phyloP scores from a whole-genome alignment of 2,797 vertebrate genomes.

The Acropternis orthonyx region DNA sequence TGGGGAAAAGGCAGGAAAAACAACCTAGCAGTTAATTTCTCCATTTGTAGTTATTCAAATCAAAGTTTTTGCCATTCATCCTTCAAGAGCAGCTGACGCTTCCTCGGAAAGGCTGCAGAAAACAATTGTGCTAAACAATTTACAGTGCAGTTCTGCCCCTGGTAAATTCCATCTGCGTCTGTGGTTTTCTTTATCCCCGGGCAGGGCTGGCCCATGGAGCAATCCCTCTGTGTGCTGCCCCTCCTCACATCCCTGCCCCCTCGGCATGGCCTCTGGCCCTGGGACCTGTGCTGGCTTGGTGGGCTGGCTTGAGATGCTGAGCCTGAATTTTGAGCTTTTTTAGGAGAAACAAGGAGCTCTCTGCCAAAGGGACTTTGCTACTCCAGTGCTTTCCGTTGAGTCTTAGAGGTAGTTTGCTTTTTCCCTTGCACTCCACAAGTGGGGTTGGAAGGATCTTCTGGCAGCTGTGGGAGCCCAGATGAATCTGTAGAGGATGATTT shows the following conservation, averaged over 20 bases:
- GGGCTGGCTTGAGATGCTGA: neutral
- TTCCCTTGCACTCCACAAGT: neutral
- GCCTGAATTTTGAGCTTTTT: neutral
- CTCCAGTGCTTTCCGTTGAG: neutral
- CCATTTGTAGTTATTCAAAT: constrained; percentile 76
- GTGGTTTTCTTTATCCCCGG: neutral
- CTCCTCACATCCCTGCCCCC: rapidly evolving
- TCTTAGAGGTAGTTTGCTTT: neutral
- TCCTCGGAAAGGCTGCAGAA: constrained; percentile 38
- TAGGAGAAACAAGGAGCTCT: neutral
- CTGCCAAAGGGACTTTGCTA: neutral
- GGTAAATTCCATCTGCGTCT: neutral
- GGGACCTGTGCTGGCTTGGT: neutral
- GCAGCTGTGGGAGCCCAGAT: neutral
- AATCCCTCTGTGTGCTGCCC: neutral
- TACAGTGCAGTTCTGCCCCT: constrained; percentile 50
- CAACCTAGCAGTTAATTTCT: constrained; percentile 73
- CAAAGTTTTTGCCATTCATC: constrained; percentile 70
- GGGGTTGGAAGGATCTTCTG: neutral
- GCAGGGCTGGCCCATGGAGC: neutral
- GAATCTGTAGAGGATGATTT: neutral
- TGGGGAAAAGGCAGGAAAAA: constrained; percentile 65
- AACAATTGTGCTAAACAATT: constrained; percentile 26
- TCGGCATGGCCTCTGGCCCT: neutral
- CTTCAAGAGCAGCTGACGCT: constrained; percentile 58